Base-by-base conservation (phyloP, 2,888 invertebrate genomes). In the Ectemnius continuus region DNA sequence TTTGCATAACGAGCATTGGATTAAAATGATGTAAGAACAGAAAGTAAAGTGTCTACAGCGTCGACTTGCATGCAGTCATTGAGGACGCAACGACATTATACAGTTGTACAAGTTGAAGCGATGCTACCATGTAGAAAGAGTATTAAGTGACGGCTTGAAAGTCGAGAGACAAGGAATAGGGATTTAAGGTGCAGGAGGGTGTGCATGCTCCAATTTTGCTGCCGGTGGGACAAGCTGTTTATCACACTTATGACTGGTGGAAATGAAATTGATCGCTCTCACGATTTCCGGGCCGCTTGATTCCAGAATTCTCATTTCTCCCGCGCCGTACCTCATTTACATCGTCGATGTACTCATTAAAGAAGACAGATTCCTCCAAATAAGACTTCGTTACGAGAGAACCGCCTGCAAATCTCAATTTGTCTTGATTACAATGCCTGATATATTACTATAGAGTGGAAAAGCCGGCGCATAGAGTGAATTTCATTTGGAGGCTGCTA, bases 221-320 rank as follows among this genome's bases (percentile, higher is more conserved):
- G 23, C 23, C 11, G 36, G 36, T 36, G 14, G 20, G 26, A 23
- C n/a, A 20, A 28, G 57, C 61, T 58, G 64, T 75, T 67, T 75
- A 62, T 71, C 70, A 67, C 61, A 45, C 47, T 67, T 60, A 67
- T 64, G 64, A 58, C 47, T 57, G 18, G 64, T 45, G 59, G 45
- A 66, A 76, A 76, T 69, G 61, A 78, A 78, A 75, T 70, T 67
- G 66, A 80, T 75, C 46, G 63, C 72, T 45, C 67, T 45, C 71
- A 13, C 68, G 75, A 70, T 48, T 67, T 46, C 60, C 47, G 16
- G 64, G 60, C 61, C 46, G 23, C 71, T 78, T 75, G 77, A 75
- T 75, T 80, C 75, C 73, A 76, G 71, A 78, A 72, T 75, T 78
- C 75, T 75, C 77, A 75, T 73, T 78, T 80, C 73, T 78, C 70